Base-by-base conservation (phyloP, 2,888 invertebrate species). In the Ichneumoninae sp. region DNA sequence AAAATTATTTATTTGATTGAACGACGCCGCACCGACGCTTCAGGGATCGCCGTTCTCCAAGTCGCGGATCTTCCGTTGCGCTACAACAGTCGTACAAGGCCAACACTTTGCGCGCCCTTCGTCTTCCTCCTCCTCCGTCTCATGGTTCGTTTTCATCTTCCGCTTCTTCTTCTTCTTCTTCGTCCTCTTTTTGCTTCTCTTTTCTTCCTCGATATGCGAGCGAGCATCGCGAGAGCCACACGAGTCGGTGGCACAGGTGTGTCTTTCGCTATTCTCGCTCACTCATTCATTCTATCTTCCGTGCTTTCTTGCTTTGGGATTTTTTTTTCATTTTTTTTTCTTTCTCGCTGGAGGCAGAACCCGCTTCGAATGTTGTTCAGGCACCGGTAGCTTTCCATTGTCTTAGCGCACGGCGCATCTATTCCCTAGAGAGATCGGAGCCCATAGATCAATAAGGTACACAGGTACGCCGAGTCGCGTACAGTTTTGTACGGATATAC, bases 1-100 rank as follows among this genome's bases (percentile, higher is more conserved):
- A 90, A 90, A 91, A 91, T 91, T 91, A 91, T 91, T 91, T 91
- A 90, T 91, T 91, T 91, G 89, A 91, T 91, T 90, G 91, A 91
- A 89, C 87, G 85, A 75, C 66, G 77, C 84, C 75, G 77, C 75
- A 65, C 70, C 62, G 62, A 80, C 84, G 86, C 88, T 91, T 89
- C 90, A 88, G 79, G 86, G 90, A 91, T 90, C 86, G 87, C 89
- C 88, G 88, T 90, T 91, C 86, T 74, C 62, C 82, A 85, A 70
- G 72, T 83, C 76, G 76, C 83, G 78, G 80, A 85, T 81, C 71
- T 85, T 83, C 78, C 82, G 77, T 85, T 79, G 77, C 70, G 62
- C 65, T 44, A 40, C 57, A 44, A 71, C 52, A 33, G 26, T 66
- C 79, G 50, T 76, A 65, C 62, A 30, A 50, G 68, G n/a, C 83